Base-by-base conservation (phyloP, 2,113 vertebrate genomes). In the Cichladusa arquata region DNA sequence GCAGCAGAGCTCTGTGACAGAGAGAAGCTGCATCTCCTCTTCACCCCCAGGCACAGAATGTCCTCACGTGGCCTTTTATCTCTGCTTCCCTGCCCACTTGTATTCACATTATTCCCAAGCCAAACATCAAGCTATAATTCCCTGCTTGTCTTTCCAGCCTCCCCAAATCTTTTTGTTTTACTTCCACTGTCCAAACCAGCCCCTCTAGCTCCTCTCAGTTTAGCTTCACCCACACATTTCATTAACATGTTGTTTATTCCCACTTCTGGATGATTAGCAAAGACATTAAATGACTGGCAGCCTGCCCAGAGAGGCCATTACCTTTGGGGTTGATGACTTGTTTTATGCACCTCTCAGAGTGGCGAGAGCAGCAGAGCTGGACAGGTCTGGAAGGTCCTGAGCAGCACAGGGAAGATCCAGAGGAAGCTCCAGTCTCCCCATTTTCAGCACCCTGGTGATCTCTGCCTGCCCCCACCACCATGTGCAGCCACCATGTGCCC, bases 181-280 rank as follows among this genome's bases (percentile, higher is more conserved):
- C 44, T 95, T 91, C 60, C 23, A 72, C 57, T 64, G 48, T 65
- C 65, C 61, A 96, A 47, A 79, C 44, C 42, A 78, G 19, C 16
- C 51, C 50, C 38, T 78, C 34, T 73, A 57, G 69, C 86, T 86
- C 86, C 90, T 84, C 65, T 78, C 74, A 74, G 70, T 53, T 94
- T 64, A 93, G 54, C 36, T 70, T 81, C 88, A 91, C 70, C 61
- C 90, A 85, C 45, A 80, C 45, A 80, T 94, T 94, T 95, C 66
- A 87, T 88, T 96, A 94, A 61, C 44, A 56, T 45, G 53, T 44
- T 95, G 81, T 95, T 95, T 93, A 92, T 62, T 93, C 88, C 74
- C 65, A 85, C 66, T 90, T 96, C 74, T 57, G 24, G 40, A 80
- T 90, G 78, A 93, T 93, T 90, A 96, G 85, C 5, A 0, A 79